Base-by-base conservation (phyloP, 2,888 invertebrate species). In the Epirrhoe alternata region DNA sequence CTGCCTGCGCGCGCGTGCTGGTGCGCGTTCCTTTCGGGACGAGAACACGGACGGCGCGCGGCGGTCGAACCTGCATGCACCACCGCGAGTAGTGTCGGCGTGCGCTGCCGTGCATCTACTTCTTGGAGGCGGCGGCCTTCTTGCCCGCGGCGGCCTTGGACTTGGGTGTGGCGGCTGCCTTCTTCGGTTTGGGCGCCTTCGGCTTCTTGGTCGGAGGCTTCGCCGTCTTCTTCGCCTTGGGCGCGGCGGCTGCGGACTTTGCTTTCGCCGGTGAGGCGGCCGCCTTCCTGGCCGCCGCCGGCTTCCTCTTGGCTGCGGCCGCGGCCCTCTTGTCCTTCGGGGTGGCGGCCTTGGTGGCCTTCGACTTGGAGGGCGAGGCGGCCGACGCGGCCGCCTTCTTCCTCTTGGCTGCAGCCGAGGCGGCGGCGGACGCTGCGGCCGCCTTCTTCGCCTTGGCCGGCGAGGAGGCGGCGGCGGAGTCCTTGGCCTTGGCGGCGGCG, bases 191-290 rank as follows among this genome's bases (percentile, higher is more conserved):
- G 10, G 89, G 86, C 2, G 87, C 81, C 68, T 85, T 89, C 0
- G 88, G 84, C 57, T 87, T 88, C 67, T 86, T 61, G 70, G 85
- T 79, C 1, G 86, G 80, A 42, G 88, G 88, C 35, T 83, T 85
- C 30, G 63, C 66, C 24, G 61, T 62, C 58, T 66, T 66, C 49
- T 66, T 84, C 31, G 84, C 86, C 42, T 85, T 85, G 0, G 83
- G 76, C 6, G 84, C 78, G 69, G 80, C 77, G 66, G 79, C 24
- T 24, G 24, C 31, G 58, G 60, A 55, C 59, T 68, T 68, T 5
- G 64, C 33, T 30, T 64, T 68, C 3, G 75, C 70, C 60, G 54
- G 55, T 10, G 60, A 52, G 47, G 52, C 51, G 47, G 66, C 58
- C 54, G 57, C 47, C 47, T 31, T 33, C 47, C 16, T 54, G 16